A percentile compares a stretch with the other conserved stretches of the same genome.
These are phyloP conservation scores for Leptopilina myrica DNA, from an alignment of 2,888 invertebrate genomes.

Conservation along the genomic window DNA sequence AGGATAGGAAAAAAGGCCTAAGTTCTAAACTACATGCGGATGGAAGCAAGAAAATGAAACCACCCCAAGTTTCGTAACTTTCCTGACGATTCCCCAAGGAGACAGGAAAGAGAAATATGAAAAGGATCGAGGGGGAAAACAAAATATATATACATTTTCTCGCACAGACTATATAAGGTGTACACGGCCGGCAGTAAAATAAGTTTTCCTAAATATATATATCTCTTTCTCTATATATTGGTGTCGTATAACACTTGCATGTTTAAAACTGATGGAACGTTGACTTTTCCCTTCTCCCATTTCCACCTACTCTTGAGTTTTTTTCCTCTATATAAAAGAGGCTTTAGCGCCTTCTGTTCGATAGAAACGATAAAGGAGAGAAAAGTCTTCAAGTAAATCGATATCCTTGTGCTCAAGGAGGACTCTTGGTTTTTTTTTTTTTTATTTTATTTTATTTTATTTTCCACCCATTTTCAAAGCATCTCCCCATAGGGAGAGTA, in stretches of 20 bases:
- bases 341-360: slow-evolving; percentile 50
- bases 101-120: slow-evolving; percentile 46
- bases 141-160: background rate
- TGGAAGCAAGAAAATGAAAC: slow-evolving; percentile 49
- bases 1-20: slow-evolving; percentile 35
- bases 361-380: slow-evolving; percentile 59
- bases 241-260: slow-evolving; percentile 29
- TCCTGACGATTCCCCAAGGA: slow-evolving; percentile 66
- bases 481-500: slow-evolving; percentile 42
- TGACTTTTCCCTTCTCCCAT: slow-evolving; percentile 41
- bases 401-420: slow-evolving; percentile 63
- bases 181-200: slow-evolving; percentile 43
- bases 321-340: slow-evolving; percentile 46
- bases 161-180: slow-evolving; percentile 22
- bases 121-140: slow-evolving; percentile 45
- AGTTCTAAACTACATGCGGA: slow-evolving; percentile 32
- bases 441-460: slow-evolving; percentile 31
- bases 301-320: slow-evolving; percentile 45
- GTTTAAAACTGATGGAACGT: slow-evolving; percentile 16
- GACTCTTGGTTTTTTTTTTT: slow-evolving; percentile 44
- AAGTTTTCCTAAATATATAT: slow-evolving; percentile 33
- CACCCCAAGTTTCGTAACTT: slow-evolving; percentile 63
- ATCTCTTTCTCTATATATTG: background rate
- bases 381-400: slow-evolving; percentile 64
- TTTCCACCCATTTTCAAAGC: slow-evolving; percentile 52